A percentile compares a stretch with the other conserved stretches of the same genome.
phyloP scores from a whole-genome alignment of 2,113 vertebrate species.

The Rhinolophus ferrumequinum region DNA sequence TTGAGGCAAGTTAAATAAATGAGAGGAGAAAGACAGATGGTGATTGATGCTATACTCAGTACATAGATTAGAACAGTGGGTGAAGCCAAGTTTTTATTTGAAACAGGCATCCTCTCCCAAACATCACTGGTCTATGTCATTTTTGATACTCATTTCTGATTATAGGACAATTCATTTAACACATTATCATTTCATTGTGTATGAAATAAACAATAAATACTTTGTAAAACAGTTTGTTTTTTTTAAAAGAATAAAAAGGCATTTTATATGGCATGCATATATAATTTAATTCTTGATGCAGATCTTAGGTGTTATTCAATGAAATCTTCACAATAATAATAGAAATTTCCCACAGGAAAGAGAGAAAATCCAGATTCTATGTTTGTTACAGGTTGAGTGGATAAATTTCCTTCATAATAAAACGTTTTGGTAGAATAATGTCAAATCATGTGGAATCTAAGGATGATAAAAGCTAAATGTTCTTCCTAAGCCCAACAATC shows the following conservation, averaged over 20 bases:
- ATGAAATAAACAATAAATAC: not conserved
- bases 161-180: not conserved
- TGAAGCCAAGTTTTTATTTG: slow-evolving; percentile 49
- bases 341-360: not conserved
- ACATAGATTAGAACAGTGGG: slow-evolving; percentile 36
- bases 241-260: not conserved
- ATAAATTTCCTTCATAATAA: not conserved
- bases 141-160: slow-evolving; percentile 1
- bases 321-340: not conserved
- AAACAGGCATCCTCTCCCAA: slow-evolving; percentile 20
- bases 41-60: not conserved
- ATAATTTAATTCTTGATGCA: not conserved
- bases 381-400: not conserved
- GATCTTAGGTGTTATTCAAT: not conserved
- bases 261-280: not conserved
- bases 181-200: not conserved
- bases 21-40: slow-evolving; percentile 20
- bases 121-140: slow-evolving; percentile 25
- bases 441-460: not conserved
- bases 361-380: not conserved
- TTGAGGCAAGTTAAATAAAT: not conserved
- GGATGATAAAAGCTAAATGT: not conserved
- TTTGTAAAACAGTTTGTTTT: slow-evolving; percentile 3
- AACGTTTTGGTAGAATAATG: not conserved
- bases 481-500: not conserved